Percentiles rank a stretch among this genome's conserved stretches.
Evolutionary conservation across 2,797 vertebrate species (phyloP).

Genomic region (Scomberomorus guttatus): DNA sequence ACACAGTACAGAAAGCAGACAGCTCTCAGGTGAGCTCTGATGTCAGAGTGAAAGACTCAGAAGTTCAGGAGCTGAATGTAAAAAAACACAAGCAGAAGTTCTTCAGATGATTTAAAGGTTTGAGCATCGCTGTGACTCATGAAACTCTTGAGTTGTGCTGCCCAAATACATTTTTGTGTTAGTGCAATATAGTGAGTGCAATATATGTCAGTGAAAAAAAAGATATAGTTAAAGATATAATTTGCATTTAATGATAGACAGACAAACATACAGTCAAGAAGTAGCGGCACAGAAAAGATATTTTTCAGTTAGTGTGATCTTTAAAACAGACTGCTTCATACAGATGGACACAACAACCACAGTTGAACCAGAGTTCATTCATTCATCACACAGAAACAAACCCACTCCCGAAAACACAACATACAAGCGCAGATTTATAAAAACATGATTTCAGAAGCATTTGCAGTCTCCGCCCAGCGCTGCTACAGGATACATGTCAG

Average conservation of each 20-base stretch:
- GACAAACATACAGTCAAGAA: not conserved
- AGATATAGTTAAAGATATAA: not conserved
- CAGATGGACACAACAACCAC: too few relatives aligned
- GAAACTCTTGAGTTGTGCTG: too few relatives aligned
- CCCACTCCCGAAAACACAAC: not conserved
- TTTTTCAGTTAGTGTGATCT: constrained; percentile 5
- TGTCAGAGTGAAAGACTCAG: too few relatives aligned
- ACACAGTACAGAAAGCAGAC: too few relatives aligned
- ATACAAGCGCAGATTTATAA: not conserved
- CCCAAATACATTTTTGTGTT: too few relatives aligned
- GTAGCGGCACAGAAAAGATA: not conserved
- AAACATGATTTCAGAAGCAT: not conserved
- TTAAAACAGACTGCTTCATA: not conserved
- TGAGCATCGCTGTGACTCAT: too few relatives aligned
- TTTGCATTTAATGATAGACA: constrained; percentile 2
- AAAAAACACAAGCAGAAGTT: too few relatives aligned
- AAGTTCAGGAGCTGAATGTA: too few relatives aligned
- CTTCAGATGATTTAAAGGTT: too few relatives aligned
- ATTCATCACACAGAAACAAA: not conserved
- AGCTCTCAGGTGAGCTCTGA: too few relatives aligned
- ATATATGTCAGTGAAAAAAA: not conserved
- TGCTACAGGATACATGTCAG: constrained; percentile 9
- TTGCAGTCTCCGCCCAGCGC: not conserved
- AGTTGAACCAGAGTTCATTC: too few relatives aligned
- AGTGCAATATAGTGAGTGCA: too few relatives aligned